Evolutionary conservation across 2,888 invertebrate species (phyloP).

Genomic region (Bursaphelenchus okinawaensis): DNA sequence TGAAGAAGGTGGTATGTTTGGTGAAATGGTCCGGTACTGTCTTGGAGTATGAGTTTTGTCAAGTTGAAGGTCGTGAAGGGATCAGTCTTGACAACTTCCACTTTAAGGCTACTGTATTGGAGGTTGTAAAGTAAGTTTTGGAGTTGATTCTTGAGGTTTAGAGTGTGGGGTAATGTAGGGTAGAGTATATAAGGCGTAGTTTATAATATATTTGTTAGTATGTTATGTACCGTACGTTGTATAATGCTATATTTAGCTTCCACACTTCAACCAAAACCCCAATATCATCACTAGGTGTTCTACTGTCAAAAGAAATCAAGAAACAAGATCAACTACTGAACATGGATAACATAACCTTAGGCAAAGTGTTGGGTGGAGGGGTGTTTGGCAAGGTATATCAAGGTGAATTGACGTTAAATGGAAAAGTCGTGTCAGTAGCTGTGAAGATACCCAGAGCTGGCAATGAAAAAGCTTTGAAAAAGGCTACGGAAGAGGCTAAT

Average conservation of each 20-base stretch:
- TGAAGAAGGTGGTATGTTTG: background rate
- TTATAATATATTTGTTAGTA: no score
- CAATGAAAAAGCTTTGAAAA: background rate
- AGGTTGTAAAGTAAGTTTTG: background rate
- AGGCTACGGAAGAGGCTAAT: conserved; percentile 5
- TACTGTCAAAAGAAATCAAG: background rate
- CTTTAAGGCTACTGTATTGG: background rate
- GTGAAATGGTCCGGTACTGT: background rate
- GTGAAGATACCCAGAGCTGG: conserved; percentile 8
- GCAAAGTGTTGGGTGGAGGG: conserved; percentile 2
- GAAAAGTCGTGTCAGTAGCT: background rate
- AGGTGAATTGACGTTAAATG: background rate
- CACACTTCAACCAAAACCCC: background rate
- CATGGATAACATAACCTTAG: background rate
- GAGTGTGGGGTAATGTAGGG: no score
- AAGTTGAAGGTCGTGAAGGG: background rate
- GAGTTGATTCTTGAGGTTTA: no score
- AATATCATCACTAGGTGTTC: background rate
- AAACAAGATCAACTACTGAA: background rate
- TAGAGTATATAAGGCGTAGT: no score
- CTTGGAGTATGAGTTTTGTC: background rate
- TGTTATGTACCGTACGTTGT: no score
- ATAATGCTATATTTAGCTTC: background rate
- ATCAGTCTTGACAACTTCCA: background rate
- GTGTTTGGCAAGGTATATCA: conserved; percentile 7